Evolutionary conservation across 2,797 vertebrate species (phyloP), one percentile per base, ranked within the genome.

Genomic region (Ctenopoma multispine): DNA sequence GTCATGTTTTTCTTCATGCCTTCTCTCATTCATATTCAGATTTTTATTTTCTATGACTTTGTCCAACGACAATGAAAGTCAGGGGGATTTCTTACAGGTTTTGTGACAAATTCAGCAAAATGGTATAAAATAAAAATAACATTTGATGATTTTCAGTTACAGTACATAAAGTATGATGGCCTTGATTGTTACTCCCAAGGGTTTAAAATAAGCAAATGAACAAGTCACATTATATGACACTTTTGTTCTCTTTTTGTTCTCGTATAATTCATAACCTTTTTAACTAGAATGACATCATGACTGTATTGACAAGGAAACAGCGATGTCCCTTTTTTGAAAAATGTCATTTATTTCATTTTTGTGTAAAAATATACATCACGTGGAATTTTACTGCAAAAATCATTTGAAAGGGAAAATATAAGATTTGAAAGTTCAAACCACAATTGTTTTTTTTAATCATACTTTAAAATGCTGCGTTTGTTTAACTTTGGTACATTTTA

Each of bases 301-400:
- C 10, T 24, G 8, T 15, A 24, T 38, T 23, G 20, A 48, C n/a
- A n/a, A n/a, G n/a, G n/a, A n/a, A n/a, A n/a, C n/a, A n/a, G n/a
- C n/a, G n/a, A n/a, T n/a, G n/a, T n/a, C 4, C 15, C 46, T 23
- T 4, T 18, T 54, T 75, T 66, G 47, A 79, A 63, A 79, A 79
- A 78, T 50, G 27, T 36, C 9, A 34, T 91, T 88, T 79, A 89
- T 89, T 91, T 79, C 48, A 36, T 34, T 34, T 86, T 66, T 46
- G 80, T 72, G 63, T 84, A 80, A 87, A 89, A 89, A 90, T 79
- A 86, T 81, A 90, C 80, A 88, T 69, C 29, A 67, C 43, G 18
- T 17, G 3, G 21, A 15, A 17, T 18, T 38, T 79, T 38, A 36
- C 11, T 58, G 61, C 49, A 64, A 58, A 80, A 75, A 18, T 8